Evolutionary conservation across 1,140 invertebrate genomes (phyloP).

Genomic region (honey bee (Apis mellifera)): Amel_HAv3.1 CM009939.2:8230001-8230500

Average conservation of each 20-base stretch:
- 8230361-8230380: too few relatives aligned
- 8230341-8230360: too few relatives aligned
- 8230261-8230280: too few relatives aligned
- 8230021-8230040: not conserved
- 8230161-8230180: not conserved
- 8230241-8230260: too few relatives aligned
- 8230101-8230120: not conserved
- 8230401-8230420: slow-evolving; percentile 21
- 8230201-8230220: not conserved
- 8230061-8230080: not conserved
- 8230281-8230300: too few relatives aligned
- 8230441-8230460: not conserved
- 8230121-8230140: not conserved
- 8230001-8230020: not conserved
- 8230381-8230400: not conserved
- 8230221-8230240: too few relatives aligned
- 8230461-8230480: slow-evolving; percentile 21
- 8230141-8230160: not conserved
- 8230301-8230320: too few relatives aligned
- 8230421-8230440: slow-evolving; percentile 11
- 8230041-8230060: not conserved
- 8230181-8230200: not conserved
- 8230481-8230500: not conserved
- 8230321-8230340: too few relatives aligned
- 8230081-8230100: not conserved